Conservation (phyloP, 2,888 invertebrate species). For the Amblyjoppa proteus region DNA sequence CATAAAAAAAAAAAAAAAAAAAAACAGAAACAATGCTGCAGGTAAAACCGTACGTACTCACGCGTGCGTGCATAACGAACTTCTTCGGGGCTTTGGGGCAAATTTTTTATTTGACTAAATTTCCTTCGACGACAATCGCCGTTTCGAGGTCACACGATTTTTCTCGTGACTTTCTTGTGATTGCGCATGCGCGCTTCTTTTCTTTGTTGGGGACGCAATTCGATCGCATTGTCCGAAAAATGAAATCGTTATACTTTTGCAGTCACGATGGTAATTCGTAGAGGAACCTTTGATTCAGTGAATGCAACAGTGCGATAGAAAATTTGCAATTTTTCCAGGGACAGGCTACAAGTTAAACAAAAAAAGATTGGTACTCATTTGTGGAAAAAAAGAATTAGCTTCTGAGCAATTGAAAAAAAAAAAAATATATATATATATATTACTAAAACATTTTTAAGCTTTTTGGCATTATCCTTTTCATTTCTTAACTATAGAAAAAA, state of each 20-base stretch:
- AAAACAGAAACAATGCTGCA: slow-evolving; percentile 72
- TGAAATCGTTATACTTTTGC: too few relatives aligned
- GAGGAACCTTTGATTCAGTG: too few relatives aligned
- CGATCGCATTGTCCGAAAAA: neutral
- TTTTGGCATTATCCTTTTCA: neutral
- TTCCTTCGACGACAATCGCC: neutral
- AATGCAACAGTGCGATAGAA: too few relatives aligned
- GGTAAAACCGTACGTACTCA: slow-evolving; percentile 70
- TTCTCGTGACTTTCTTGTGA: neutral
- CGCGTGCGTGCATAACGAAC: slow-evolving; percentile 48
- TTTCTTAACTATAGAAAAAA: slow-evolving; percentile 20
- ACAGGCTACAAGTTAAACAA: neutral
- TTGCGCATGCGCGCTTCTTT: too few relatives aligned
- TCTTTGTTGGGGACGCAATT: neutral
- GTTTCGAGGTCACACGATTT: neutral
- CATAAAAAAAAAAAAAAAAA: slow-evolving; percentile 67
- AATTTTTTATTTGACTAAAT: neutral
- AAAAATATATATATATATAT: neutral
- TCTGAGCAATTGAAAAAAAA: neutral
- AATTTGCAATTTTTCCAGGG: neutral
- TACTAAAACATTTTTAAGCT: neutral
- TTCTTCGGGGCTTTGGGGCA: slow-evolving; percentile 2
- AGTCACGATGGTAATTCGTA: too few relatives aligned
- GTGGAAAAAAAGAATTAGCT: neutral
- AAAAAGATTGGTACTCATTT: too few relatives aligned